Evolutionary conservation across 2,888 invertebrate species (phyloP).

Genomic region (Chrysopilus asiliformis): DNA sequence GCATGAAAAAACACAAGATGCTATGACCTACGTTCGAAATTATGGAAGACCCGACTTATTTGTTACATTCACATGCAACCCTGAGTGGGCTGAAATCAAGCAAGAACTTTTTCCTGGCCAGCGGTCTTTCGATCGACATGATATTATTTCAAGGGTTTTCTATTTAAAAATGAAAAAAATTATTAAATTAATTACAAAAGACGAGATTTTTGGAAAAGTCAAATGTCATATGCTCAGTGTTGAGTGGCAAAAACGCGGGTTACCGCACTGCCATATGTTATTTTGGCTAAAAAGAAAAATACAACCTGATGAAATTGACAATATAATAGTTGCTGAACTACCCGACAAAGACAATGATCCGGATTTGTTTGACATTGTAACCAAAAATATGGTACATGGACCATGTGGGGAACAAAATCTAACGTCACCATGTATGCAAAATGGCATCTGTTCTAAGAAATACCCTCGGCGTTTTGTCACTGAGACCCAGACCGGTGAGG

Average conservation of each 20-base stretch:
- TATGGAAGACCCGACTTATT: too few relatives aligned
- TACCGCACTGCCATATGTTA: conserved; percentile 18
- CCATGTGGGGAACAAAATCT: conserved; percentile 25
- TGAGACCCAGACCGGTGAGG: conserved; percentile 20
- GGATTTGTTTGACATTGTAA: conserved; percentile 19
- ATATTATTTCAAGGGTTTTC: conserved; percentile 6
- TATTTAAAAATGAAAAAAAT: conserved; percentile 7
- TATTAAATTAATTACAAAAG: conserved; percentile 16
- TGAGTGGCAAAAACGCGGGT: conserved; percentile 15
- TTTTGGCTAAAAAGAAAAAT: conserved; percentile 15
- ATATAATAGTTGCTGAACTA: conserved; percentile 16
- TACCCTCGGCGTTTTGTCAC: conserved; percentile 17
- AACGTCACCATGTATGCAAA: conserved; percentile 28
- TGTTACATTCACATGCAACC: conserved; percentile 4
- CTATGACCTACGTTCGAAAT: conserved; percentile 8
- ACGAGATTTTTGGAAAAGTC: conserved; percentile 18
- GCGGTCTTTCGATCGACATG: conserved; percentile 9
- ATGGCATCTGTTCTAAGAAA: conserved; percentile 23
- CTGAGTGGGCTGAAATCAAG: background rate
- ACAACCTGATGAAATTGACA: conserved; percentile 17
- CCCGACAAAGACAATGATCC: conserved; percentile 22
- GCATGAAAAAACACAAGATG: conserved; percentile 11
- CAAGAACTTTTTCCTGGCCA: conserved; percentile 8
- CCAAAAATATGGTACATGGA: conserved; percentile 24
- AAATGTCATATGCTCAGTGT: conserved; percentile 22